These are phyloP conservation scores for Strigamia maritima DNA, from an alignment of 2,888 invertebrate species.

Conservation along the genomic window DNA sequence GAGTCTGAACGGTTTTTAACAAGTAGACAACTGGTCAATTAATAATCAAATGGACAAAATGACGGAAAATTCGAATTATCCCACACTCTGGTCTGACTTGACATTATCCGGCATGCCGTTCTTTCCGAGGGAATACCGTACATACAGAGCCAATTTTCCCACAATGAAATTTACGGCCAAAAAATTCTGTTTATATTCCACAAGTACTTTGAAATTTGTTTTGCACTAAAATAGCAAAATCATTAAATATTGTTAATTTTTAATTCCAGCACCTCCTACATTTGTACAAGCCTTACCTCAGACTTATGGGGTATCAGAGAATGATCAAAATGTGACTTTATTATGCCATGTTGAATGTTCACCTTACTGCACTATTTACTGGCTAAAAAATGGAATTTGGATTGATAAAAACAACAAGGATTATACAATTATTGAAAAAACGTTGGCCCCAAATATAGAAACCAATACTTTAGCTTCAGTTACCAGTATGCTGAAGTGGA, in stretches of 20 bases:
- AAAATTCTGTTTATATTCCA: no score
- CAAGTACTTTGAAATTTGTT: background rate
- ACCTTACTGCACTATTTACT: background rate
- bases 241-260: background rate
- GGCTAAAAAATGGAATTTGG: background rate
- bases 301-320: background rate
- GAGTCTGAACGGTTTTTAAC: no score
- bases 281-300: background rate
- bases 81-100: no score
- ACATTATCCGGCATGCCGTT: no score
- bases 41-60: no score
- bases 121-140: no score
- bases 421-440: background rate
- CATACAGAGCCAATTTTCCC: no score
- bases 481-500: background rate
- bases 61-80: no score
- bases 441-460: background rate
- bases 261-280: background rate
- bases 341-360: background rate
- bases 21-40: no score
- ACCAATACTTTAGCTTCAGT: background rate
- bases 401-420: background rate
- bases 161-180: no score
- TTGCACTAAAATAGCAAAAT: background rate
- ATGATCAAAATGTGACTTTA: background rate